Conservation (phyloP, 2,888 invertebrate genomes). For the Branchinecta sandiegonensis region DNA sequence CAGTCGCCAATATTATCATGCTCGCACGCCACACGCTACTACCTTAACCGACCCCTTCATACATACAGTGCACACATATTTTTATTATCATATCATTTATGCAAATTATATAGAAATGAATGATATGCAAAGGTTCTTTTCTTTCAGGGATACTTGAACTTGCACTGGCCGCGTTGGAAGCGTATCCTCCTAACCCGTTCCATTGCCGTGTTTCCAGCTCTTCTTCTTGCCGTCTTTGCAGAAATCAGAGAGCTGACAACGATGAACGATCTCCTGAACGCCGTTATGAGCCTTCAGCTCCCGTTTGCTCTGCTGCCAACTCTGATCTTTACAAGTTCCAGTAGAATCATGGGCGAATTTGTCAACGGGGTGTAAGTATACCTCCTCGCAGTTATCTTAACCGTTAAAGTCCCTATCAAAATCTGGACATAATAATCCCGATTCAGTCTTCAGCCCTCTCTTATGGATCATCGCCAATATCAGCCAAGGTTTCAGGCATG, state of each 20-base stretch:
- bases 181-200: constrained; percentile 65
- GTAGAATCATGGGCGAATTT: constrained; percentile 67
- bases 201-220: constrained; percentile 57
- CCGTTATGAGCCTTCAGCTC: constrained; percentile 68
- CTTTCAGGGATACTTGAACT: constrained; percentile 55
- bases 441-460: too few relatives aligned
- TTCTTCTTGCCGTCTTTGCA: constrained; percentile 52
- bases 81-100: too few relatives aligned
- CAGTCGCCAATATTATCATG: too few relatives aligned
- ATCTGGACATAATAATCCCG: too few relatives aligned
- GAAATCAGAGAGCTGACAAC: constrained; percentile 52
- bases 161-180: constrained; percentile 74
- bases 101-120: too few relatives aligned
- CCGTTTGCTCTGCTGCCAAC: constrained; percentile 76
- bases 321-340: constrained; percentile 66
- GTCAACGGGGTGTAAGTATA: constrained; percentile 54
- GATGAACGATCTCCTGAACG: constrained; percentile 74
- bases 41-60: too few relatives aligned
- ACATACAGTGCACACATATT: too few relatives aligned
- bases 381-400: constrained; percentile 18
- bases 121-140: too few relatives aligned
- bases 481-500: too few relatives aligned
- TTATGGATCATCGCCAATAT: too few relatives aligned
- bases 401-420: neutral
- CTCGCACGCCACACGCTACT: too few relatives aligned